A percentile compares a stretch with the other conserved stretches of the same genome.
Conservation (phyloP, 2,888 invertebrate genomes). For the Pardosa pseudoannulata region DNA sequence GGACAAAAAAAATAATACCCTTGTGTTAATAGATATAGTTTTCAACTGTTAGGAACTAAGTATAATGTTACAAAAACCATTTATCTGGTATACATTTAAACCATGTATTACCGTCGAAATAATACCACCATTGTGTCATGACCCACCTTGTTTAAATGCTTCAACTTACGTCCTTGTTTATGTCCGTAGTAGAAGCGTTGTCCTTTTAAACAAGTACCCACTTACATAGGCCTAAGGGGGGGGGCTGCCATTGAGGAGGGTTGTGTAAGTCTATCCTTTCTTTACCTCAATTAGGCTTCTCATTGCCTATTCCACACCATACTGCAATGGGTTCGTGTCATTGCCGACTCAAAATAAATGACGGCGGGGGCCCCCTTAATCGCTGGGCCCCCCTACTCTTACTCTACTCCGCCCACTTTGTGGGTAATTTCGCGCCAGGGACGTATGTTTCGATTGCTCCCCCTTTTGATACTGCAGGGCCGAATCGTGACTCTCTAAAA, state of each 20-base stretch:
- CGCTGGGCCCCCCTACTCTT: conserved; percentile 34
- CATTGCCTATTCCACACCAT: conserved; percentile 62
- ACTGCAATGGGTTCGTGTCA: conserved; percentile 63
- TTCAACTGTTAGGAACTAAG: no score
- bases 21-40: no score
- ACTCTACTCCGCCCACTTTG: conserved; percentile 48
- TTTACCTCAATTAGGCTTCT: conserved; percentile 28
- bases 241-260: no score
- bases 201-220: background rate
- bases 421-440: conserved; percentile 45
- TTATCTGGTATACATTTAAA: no score
- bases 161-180: background rate
- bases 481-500: conserved; percentile 61
- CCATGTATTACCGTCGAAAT: no score
- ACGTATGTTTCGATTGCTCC: background rate
- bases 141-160: background rate
- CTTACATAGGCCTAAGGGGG: background rate
- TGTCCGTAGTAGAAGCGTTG: background rate
- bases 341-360: conserved; percentile 53
- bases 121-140: background rate
- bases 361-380: conserved; percentile 22
- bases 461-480: conserved; percentile 4
- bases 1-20: no score
- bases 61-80: no score
- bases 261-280: conserved; percentile 6